A percentile compares a stretch with the other conserved stretches of the same genome.
phyloP scores from a whole-genome alignment of 2,888 invertebrate genomes.

The Julus scandinavius region DNA sequence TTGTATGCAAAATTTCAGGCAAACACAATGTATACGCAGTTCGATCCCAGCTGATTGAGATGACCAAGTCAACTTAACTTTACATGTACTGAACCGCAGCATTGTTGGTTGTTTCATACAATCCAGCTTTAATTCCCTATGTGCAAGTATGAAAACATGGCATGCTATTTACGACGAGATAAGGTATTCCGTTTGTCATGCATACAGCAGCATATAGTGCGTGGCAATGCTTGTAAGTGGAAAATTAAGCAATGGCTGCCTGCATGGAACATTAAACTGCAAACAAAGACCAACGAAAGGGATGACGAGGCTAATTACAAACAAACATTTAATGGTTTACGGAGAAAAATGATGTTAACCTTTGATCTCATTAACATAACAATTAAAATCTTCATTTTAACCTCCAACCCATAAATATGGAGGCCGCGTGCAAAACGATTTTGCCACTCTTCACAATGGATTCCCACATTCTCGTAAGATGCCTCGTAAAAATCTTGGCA shows the following conservation, averaged over 20 bases:
- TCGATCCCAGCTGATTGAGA: no score
- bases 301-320: conserved; percentile 27
- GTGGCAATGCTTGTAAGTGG: not conserved
- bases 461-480: not conserved
- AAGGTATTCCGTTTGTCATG: not conserved
- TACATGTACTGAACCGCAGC: no score
- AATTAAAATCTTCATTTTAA: conserved; percentile 40
- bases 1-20: no score
- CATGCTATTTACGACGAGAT: not conserved
- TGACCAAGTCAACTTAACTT: no score
- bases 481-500: conserved; percentile 18
- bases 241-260: conserved; percentile 5
- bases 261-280: conserved; percentile 40
- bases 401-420: conserved; percentile 39
- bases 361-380: conserved; percentile 38
- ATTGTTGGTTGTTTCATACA: no score
- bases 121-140: not conserved
- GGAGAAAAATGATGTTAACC: conserved; percentile 20
- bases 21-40: no score
- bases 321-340: conserved; percentile 29
- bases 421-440: not conserved
- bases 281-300: not conserved
- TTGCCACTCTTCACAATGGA: conserved; percentile 2
- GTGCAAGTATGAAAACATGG: not conserved
- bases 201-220: not conserved